Base-by-base conservation (phyloP, 2,888 invertebrate species). In the Lapara coniferarum region DNA sequence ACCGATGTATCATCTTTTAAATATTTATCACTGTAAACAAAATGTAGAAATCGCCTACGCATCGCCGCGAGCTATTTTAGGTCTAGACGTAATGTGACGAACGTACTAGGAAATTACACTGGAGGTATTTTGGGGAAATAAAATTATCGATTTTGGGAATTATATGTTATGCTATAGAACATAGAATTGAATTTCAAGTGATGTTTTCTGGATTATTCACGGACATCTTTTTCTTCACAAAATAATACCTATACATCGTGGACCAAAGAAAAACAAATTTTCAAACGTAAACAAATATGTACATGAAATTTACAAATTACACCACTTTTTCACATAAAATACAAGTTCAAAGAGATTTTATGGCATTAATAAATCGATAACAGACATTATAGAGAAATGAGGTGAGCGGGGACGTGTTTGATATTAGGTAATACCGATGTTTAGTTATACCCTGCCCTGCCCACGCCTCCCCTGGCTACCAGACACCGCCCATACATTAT, bases 11-110 rank as follows among this genome's bases (percentile, higher is more conserved):
- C 63, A 63, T 49, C 19, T 46, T 49, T 63, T 63, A 63, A 49
- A 63, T 63, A 63, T 59, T 59, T 59, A 59, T 46, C n/a, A 44
- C 59, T 59, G 46, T 63, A 63, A 63, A 63, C 63, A 63, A 63
- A 63, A 63, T 49, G 63, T 63, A 16, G 63, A 13, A 19, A 49
- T 49, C 63, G 63, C 46, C 63, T 46, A 63, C 63, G 63, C 46
- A 46, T 63, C 49, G 63, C 49, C 19, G 44, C 12, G 13, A 19
- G 49, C 63, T 63, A 63, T 63, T 63, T 63, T 63, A 1, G 63
- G 46, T 63, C 63, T 49, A 63, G 49, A 44, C 63, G 63, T 30
- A 49, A 59, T 19, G 63, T 63, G 63, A 63, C 63, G 49, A 49
- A 63, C 46, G 16, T 55, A 25, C 25, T 56, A 19, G 56, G 19